Evolutionary conservation across 2,888 invertebrate species (phyloP).

Genomic region (Cephus pulcher): DNA sequence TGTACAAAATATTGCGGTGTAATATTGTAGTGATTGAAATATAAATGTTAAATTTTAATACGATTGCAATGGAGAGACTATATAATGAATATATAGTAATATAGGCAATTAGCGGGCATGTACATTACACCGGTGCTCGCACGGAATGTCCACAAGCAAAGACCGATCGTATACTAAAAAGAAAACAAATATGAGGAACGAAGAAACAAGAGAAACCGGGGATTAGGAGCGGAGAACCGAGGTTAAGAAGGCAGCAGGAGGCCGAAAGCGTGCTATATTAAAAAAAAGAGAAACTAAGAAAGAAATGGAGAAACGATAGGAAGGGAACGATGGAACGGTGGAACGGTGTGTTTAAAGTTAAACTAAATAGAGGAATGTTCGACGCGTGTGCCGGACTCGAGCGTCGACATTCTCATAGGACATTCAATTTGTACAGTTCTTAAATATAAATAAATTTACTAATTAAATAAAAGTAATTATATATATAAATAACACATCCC

Average conservation of each 20-base stretch:
- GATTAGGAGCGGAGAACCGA: slow-evolving; percentile 7
- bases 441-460: slow-evolving; percentile 66
- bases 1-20: slow-evolving; percentile 71
- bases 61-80: slow-evolving; percentile 64
- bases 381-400: slow-evolving; percentile 53
- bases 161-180: slow-evolving; percentile 1
- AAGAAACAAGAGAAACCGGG: slow-evolving; percentile 7
- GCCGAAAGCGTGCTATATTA: not conserved
- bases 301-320: not conserved
- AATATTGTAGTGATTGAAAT: slow-evolving; percentile 67
- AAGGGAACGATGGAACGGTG: not conserved
- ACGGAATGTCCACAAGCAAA: slow-evolving; percentile 39
- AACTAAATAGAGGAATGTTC: slow-evolving; percentile 21
- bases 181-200: not conserved
- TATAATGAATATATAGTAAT: slow-evolving; percentile 57
- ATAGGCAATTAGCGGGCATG: slow-evolving; percentile 66
- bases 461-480: slow-evolving; percentile 59
- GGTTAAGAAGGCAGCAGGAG: not conserved
- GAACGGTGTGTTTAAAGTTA: slow-evolving; percentile 15
- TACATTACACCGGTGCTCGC: slow-evolving; percentile 63
- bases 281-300: not conserved
- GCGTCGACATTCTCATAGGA: slow-evolving; percentile 63
- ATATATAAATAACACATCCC: slow-evolving; percentile 39
- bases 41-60: slow-evolving; percentile 68
- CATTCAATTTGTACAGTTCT: slow-evolving; percentile 67